Evolutionary conservation across 2,888 invertebrate genomes (phyloP).

Genomic region (Mimachlamys varia): DNA sequence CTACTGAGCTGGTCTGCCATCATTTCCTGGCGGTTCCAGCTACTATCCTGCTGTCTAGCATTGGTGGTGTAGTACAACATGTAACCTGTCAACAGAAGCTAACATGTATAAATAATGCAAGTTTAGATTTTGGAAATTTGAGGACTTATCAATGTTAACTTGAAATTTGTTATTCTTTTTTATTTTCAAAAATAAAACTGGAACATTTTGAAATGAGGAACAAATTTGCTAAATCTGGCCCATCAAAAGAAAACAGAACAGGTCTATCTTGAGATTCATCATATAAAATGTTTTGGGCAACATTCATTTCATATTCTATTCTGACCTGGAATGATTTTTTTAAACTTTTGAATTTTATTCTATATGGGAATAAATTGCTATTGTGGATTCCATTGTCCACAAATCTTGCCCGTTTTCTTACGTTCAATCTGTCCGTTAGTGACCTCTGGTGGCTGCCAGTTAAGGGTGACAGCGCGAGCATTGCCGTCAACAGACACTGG

Average conservation of each 20-base stretch:
- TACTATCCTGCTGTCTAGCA: background rate
- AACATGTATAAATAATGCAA: background rate
- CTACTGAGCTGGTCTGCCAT: background rate
- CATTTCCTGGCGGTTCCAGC: constrained; percentile 6
- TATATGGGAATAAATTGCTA: background rate
- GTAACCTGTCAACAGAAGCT: background rate
- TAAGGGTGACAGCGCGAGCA: constrained; percentile 88
- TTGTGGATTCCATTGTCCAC: too few species aligned
- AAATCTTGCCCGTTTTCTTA: constrained; percentile 44
- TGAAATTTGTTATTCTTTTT: too few species aligned
- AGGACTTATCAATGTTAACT: background rate
- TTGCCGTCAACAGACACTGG: constrained; percentile 87
- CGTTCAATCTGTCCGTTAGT: constrained; percentile 89
- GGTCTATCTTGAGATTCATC: too few species aligned
- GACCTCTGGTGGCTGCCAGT: constrained; percentile 94
- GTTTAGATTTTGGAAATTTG: too few species aligned
- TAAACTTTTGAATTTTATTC: too few species aligned
- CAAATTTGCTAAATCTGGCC: too few species aligned
- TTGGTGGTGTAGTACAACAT: constrained; percentile 17
- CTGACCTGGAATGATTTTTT: too few species aligned
- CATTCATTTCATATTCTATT: too few species aligned
- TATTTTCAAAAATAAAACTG: too few species aligned
- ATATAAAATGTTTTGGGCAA: too few species aligned
- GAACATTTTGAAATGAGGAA: too few species aligned
- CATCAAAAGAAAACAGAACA: too few species aligned